Evolutionary conservation across 2,797 vertebrate genomes (phyloP).

Genomic region (Pseudocheirus occidentalis): DNA sequence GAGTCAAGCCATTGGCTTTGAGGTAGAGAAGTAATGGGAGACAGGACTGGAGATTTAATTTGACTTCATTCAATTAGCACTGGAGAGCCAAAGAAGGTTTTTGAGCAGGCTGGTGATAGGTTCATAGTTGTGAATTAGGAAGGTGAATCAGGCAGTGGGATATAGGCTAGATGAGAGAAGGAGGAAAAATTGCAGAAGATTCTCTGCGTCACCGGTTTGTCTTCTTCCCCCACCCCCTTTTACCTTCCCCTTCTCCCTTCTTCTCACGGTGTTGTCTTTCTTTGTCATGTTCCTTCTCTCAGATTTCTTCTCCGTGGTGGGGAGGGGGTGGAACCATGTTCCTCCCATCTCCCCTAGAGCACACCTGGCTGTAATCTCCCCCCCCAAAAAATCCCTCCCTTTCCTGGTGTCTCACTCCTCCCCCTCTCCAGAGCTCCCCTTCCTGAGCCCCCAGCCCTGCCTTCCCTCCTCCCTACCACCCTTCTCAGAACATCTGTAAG

Average conservation of each 20-base stretch:
- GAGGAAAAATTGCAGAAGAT: background rate
- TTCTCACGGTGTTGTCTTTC: background rate
- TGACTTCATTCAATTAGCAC: background rate
- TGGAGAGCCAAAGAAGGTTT: conserved; percentile 11
- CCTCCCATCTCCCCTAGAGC: background rate
- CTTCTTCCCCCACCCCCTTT: conserved; percentile 34
- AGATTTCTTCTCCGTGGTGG: background rate
- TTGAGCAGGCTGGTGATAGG: conserved; percentile 13
- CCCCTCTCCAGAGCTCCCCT: conserved; percentile 14
- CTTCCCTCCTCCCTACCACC: background rate
- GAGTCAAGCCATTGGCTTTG: background rate
- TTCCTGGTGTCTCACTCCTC: conserved; percentile 37
- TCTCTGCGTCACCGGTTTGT: conserved; percentile 48
- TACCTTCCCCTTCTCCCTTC: conserved; percentile 38
- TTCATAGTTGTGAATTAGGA: conserved; percentile 29
- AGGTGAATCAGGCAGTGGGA: background rate
- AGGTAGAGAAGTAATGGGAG: background rate
- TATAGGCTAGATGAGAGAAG: background rate
- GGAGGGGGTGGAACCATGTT: background rate
- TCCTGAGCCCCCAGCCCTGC: conserved; percentile 17
- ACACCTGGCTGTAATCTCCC: background rate
- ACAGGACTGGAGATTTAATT: background rate
- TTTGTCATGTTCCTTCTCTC: background rate
- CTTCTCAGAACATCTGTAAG: conserved; percentile 65
- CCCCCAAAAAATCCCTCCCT: background rate